A percentile compares a stretch with the other conserved stretches of the same genome.
Evolutionary conservation across 2,797 vertebrate species (phyloP).

Genomic region (Gallinago stenura): DNA sequence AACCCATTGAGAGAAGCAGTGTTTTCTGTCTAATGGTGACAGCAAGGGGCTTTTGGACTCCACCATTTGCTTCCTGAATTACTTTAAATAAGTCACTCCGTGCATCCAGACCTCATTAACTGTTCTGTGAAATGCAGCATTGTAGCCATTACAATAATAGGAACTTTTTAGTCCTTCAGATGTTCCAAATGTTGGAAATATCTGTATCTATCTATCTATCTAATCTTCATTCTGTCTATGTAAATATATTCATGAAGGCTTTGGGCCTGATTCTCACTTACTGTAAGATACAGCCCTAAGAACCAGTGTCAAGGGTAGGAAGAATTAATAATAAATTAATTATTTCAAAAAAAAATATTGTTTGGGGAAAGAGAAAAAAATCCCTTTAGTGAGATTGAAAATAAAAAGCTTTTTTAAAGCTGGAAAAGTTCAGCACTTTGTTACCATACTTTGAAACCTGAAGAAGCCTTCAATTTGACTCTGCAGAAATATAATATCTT

Average conservation of each 20-base stretch:
- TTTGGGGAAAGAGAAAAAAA: background rate
- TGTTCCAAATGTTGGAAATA: background rate
- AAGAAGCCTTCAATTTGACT: constrained; percentile 23
- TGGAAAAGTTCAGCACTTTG: background rate
- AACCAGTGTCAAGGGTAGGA: background rate
- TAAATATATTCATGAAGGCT: background rate
- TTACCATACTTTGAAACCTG: background rate
- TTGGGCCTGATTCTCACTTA: background rate
- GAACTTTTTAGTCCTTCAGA: background rate
- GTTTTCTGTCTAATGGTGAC: background rate
- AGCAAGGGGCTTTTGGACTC: background rate
- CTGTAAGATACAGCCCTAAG: background rate
- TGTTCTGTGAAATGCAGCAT: background rate
- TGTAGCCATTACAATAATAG: background rate
- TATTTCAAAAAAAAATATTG: background rate
- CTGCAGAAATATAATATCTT: constrained; percentile 30
- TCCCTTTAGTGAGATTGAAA: background rate
- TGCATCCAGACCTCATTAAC: background rate
- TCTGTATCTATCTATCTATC: too few species aligned
- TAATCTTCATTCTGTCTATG: background rate
- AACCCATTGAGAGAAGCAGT: background rate
- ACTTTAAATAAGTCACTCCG: background rate
- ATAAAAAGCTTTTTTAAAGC: background rate
- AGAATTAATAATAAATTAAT: background rate
- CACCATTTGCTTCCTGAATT: background rate